Percentiles rank a stretch among this genome's conserved stretches.
These are phyloP conservation scores for Crocidura indochinensis DNA, from an alignment of 2,797 vertebrate genomes.

Conservation along the genomic window DNA sequence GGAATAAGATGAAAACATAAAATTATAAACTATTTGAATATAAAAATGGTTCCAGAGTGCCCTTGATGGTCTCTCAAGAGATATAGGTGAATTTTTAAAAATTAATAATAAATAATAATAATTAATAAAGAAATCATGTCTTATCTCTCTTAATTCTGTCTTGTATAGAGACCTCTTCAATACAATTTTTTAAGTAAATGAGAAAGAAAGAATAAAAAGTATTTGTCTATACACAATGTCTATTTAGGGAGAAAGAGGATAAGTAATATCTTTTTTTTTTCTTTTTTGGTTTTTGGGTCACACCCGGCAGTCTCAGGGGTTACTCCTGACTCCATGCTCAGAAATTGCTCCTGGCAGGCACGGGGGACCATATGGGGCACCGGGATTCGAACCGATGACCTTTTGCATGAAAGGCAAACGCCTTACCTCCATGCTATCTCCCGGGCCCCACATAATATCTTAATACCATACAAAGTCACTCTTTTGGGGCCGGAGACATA, in stretches of 20 bases:
- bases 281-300: no score
- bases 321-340: no score
- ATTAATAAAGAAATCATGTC: not conserved
- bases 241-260: constrained; percentile 25
- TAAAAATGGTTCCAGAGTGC: constrained; percentile 8
- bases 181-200: constrained; percentile 50
- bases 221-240: not conserved
- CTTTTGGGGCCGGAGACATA: no score
- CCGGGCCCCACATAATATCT: no score
- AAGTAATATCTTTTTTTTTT: constrained; percentile 22
- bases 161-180: constrained; percentile 9
- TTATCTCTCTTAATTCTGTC: not conserved
- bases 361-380: no score
- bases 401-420: no score
- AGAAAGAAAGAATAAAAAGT: not conserved
- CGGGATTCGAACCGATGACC: no score
- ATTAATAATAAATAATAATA: no score
- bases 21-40: constrained; percentile 28
- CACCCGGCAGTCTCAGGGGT: no score
- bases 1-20: not conserved
- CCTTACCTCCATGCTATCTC: no score
- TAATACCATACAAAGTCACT: not conserved
- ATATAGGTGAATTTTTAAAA: not conserved
- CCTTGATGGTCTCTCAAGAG: constrained; percentile 17
- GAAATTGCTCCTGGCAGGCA: no score